Conservation (phyloP, 2,888 invertebrate species). For the Zygogramma bicolorata region DNA sequence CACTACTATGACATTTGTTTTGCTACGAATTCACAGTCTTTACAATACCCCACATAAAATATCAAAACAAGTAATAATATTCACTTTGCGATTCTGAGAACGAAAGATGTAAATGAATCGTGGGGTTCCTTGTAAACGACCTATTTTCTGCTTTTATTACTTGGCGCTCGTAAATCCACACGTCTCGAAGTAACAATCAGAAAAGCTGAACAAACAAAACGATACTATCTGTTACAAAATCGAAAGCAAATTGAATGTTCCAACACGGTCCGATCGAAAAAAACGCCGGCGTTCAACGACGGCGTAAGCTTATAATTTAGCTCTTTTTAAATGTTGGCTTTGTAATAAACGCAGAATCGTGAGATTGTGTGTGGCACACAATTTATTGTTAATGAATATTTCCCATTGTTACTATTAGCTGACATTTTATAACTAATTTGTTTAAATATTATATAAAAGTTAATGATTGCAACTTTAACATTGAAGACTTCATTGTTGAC, state of each 20-base stretch:
- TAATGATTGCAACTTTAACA: slow-evolving; percentile 29
- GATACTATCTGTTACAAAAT: slow-evolving; percentile 23
- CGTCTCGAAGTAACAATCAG: slow-evolving; percentile 16
- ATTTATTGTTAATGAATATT: slow-evolving; percentile 49
- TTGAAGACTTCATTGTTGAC: slow-evolving; percentile 23
- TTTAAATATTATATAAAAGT: slow-evolving; percentile 36
- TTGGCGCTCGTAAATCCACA: slow-evolving; percentile 6
- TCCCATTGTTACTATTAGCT: slow-evolving; percentile 40
- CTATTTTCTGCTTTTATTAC: slow-evolving; percentile 10
- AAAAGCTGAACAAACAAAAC: slow-evolving; percentile 16
- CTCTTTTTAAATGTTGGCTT: slow-evolving; percentile 9
- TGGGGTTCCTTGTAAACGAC: not conserved
- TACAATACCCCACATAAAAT: no score
- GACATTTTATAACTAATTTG: slow-evolving; percentile 42
- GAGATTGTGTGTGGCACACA: slow-evolving; percentile 51
- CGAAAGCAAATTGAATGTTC: slow-evolving; percentile 17
- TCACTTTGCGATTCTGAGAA: no score
- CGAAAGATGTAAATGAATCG: not conserved
- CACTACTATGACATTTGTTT: no score
- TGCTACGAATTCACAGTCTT: no score
- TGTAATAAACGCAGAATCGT: slow-evolving; percentile 38
- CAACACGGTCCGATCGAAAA: slow-evolving; percentile 5
- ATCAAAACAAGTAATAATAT: no score
- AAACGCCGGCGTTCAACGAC: slow-evolving; percentile 14
- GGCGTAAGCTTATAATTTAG: slow-evolving; percentile 22